Evolutionary conservation across 2,113 vertebrate genomes (phyloP).

Genomic region (Recurvirostra avosetta): DNA sequence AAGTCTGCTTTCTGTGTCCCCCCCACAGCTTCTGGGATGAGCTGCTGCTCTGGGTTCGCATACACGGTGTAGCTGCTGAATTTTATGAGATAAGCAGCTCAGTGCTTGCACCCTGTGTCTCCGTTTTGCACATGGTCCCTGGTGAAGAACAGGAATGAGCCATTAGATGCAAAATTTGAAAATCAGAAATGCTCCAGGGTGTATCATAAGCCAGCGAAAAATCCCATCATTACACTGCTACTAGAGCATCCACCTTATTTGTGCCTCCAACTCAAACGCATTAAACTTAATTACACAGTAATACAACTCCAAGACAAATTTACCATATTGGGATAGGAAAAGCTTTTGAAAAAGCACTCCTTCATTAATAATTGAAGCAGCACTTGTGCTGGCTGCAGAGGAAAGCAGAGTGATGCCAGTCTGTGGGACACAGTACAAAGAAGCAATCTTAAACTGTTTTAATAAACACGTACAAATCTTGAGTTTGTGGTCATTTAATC

Average conservation of each 20-base stretch:
- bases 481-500: neutral
- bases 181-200: neutral
- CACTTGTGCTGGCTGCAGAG: neutral
- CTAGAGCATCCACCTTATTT: constrained; percentile 21
- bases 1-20: neutral
- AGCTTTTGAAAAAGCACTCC: neutral
- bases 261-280: neutral
- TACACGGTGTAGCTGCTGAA: rapidly evolving
- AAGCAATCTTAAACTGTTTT: neutral
- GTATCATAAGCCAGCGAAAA: neutral
- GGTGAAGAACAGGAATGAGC: neutral
- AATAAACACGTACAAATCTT: neutral
- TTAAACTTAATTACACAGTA: constrained; percentile 43
- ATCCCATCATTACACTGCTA: neutral
- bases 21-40: neutral
- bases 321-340: neutral
- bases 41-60: neutral
- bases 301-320: constrained; percentile 22
- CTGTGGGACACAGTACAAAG: neutral
- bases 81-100: neutral
- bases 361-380: neutral
- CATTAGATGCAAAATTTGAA: neutral
- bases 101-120: neutral
- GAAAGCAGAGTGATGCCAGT: neutral
- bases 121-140: neutral